Base-by-base conservation (phyloP, 2,113 vertebrate species). In the Hydropotes inermis region DNA sequence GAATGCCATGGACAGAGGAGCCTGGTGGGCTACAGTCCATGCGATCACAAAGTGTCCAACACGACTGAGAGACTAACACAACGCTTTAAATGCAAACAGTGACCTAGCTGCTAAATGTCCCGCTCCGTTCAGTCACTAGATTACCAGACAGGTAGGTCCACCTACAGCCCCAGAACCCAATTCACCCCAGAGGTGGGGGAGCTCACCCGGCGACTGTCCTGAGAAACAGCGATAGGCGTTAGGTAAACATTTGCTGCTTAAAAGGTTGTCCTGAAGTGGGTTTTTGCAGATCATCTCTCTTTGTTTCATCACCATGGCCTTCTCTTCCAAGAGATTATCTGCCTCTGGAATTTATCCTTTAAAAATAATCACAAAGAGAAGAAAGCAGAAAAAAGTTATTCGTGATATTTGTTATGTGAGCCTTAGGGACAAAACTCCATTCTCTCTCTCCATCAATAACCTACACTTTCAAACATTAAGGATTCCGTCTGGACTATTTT, bases 391-490 rank as follows among this genome's bases (percentile, higher is more conserved):
- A 21, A 87, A 52, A 60, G 6, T 92, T 55, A 25, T 19, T 30
- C 70, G n/a, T 81, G 79, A 87, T 84, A 47, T 90, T 95, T 54
- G 33, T 55, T 91, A 39, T 5, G 5, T 90, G 85, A 95, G 39
- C 84, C 88, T 76, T 58, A 64, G 39, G 54, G 90, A 78, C 12
- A 45, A 89, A 94, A 87, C 33, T 21, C 1, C 55, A 15, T 85
- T 95, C 60, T 45, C 7, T 97, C 97, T 98, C 93, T 64, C 78
- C 88, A 87, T 96, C 85, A 90, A 96, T 98, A 98, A 97, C 33
- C 79, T 43, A 96, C 97, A 94, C 11, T 78, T 94, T 97, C 95
- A 97, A 98, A 97, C 97, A 84, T 54, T 97, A 90, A 98, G 91
- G 50, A 97, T 67, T 45, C 36, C 60, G 84, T 89, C 91, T 96